Base-by-base conservation (phyloP, 2,888 invertebrate genomes). In the Rotaria socialis region DNA sequence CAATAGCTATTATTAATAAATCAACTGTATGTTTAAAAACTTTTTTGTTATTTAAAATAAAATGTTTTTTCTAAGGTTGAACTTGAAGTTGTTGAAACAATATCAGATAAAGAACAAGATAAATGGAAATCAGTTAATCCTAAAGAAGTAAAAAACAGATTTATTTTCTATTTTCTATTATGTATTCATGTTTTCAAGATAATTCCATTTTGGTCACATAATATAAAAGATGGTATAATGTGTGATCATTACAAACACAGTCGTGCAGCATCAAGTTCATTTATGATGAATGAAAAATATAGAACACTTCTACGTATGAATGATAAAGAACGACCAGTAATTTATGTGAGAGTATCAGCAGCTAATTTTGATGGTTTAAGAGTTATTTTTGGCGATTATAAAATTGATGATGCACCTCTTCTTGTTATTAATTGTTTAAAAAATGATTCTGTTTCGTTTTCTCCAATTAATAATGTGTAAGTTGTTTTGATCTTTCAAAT, bases 381-480 rank as follows among this genome's bases (percentile, higher is more conserved):
- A 90, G 94, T 97, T 87, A 95, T 95, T 85, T 93, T 98, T 88
- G 94, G 94, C 0, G 93, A 94, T 88, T 99, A 97, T 91, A 93
- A 94, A 89, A 93, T 93, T 84, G 97, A 97, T 0, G 94, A 95
- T 92, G 96, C 97, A 27, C 95, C 97, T n/a, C 0, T n/a, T n/a
- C n/a, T n/a, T n/a, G n/a, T 96, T 95, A 0, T 92, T 96, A 52
- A 92, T 99, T 85, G 94, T 99, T 88, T 99, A 99, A 92, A 94
- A 94, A 90, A 91, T 92, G 3, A 93, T 94, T 0, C 92, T 0
- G 91, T 97, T 87, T 92, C 93, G 84, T 93, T 94, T 88, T 88
- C 89, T 84, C 92, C 92, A 88, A 89, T 89, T 90, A 91, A 87
- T 87, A 89, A 67, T 60, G n/a, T 24, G 55, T 52, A 84, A 52